phyloP scores from a whole-genome alignment of 2,797 vertebrate genomes.

The Poeciliopsis presidionis region DNA sequence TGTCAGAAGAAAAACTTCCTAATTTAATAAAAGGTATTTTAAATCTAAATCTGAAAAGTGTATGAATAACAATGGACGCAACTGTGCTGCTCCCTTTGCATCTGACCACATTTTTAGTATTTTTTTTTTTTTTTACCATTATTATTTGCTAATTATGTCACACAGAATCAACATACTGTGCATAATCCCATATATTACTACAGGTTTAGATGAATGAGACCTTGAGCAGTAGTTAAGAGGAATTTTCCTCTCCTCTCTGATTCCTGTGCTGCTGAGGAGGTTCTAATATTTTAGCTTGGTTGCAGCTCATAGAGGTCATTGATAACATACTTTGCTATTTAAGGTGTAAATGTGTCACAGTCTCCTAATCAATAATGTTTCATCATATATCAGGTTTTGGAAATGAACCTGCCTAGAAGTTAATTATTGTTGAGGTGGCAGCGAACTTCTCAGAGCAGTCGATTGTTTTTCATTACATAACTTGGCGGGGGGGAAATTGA shows the following conservation, averaged over 20 bases:
- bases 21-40: not conserved
- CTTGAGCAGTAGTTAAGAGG: not conserved
- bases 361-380: constrained; percentile 76
- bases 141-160: not conserved
- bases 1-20: not conserved
- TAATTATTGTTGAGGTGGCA: constrained; percentile 57
- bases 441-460: constrained; percentile 47
- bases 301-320: constrained; percentile 40
- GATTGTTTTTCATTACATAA: constrained; percentile 64
- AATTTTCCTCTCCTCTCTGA: not conserved
- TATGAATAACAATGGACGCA: not conserved
- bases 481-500: constrained; percentile 40
- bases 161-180: not conserved
- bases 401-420: constrained; percentile 72
- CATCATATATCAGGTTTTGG: constrained; percentile 75
- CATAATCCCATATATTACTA: not conserved
- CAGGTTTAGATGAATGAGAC: not conserved
- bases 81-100: not conserved
- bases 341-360: constrained; percentile 64
- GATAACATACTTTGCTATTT: constrained; percentile 69
- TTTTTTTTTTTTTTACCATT: not conserved
- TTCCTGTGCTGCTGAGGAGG: constrained; percentile 1
- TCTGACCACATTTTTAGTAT: not conserved
- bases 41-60: not conserved
- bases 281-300: constrained; percentile 28